A percentile compares a stretch with the other conserved stretches of the same genome.
Evolutionary conservation across 2,113 vertebrate genomes (phyloP).

Genomic region (Pseudolaguvia tuberculata): DNA sequence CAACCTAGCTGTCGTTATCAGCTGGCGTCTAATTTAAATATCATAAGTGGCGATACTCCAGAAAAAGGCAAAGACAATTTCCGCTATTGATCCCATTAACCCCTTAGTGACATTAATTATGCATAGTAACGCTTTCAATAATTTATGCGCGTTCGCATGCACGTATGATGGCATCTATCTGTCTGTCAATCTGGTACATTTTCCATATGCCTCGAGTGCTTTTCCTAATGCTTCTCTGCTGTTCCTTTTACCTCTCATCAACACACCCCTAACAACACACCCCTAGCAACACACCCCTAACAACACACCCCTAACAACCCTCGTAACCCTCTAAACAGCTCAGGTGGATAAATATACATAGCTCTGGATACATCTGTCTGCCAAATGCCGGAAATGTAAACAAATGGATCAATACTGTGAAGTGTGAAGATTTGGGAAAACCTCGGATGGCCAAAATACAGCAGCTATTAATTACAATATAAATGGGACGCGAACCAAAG

Average conservation of each 20-base stretch:
- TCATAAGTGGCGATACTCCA: background rate
- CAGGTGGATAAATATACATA: too few relatives aligned
- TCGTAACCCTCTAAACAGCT: too few relatives aligned
- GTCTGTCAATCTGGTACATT: background rate
- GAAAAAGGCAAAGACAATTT: background rate
- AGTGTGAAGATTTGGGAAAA: too few relatives aligned
- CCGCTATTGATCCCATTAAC: conserved; percentile 20
- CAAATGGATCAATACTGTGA: too few relatives aligned
- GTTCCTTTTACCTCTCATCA: background rate
- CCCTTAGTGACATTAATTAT: conserved; percentile 15
- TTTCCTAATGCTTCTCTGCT: background rate
- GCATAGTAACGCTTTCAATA: background rate
- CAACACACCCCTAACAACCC: too few relatives aligned
- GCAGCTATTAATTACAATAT: too few relatives aligned
- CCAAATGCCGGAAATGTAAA: too few relatives aligned
- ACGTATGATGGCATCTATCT: background rate
- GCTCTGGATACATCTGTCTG: too few relatives aligned
- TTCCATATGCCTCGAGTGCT: background rate
- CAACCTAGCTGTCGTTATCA: too few relatives aligned
- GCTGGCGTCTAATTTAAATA: background rate
- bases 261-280: background rate
- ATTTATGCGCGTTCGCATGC: background rate
- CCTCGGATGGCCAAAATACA: too few relatives aligned
- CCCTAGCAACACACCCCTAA: too few relatives aligned
- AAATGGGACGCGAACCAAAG: too few relatives aligned